phyloP scores from a whole-genome alignment of 2,113 vertebrate genomes.

The Cheilinus undulatus region DNA sequence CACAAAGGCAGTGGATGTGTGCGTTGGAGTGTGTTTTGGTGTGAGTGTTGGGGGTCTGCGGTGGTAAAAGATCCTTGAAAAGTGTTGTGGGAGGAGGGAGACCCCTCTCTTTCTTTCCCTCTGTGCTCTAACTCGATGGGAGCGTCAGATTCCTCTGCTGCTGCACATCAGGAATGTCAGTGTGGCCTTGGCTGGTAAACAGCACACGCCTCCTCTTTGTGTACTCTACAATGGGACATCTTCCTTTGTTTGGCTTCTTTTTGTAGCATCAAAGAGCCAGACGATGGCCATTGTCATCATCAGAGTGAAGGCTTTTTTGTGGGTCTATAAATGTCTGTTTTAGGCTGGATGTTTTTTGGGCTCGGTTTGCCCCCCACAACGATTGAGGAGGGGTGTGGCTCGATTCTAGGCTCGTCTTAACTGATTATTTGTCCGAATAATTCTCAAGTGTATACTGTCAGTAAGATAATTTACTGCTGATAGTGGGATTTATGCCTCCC shows the following conservation, averaged over 20 bases:
- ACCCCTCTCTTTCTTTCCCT: neutral
- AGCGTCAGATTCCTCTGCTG: slow-evolving; percentile 26
- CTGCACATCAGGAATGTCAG: slow-evolving; percentile 54
- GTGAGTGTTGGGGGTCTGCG: slow-evolving; percentile 12
- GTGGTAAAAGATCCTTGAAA: slow-evolving; percentile 27
- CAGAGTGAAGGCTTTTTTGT: neutral
- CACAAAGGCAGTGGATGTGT: slow-evolving; percentile 36
- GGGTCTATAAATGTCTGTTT: neutral
- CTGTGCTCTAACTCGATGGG: neutral
- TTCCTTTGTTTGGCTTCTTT: slow-evolving; percentile 47
- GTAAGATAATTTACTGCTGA: too few relatives aligned
- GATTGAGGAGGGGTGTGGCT: too few relatives aligned
- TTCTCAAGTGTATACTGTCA: too few relatives aligned
- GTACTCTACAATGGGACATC: slow-evolving; percentile 19
- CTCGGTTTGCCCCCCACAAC: too few relatives aligned
- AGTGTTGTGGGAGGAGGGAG: slow-evolving; percentile 29
- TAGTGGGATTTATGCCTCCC: too few relatives aligned
- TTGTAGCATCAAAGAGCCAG: slow-evolving; percentile 27
- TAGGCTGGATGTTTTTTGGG: too few relatives aligned
- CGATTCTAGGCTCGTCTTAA: too few relatives aligned
- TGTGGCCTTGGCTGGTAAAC: slow-evolving; percentile 23
- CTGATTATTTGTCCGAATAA: too few relatives aligned
- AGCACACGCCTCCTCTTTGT: slow-evolving; percentile 61
- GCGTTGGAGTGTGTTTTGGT: slow-evolving; percentile 9
- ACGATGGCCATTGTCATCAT: neutral